Percentiles rank a stretch among this genome's conserved stretches.
These are phyloP conservation scores for Caenorhabditis imperialis DNA, from an alignment of 2,888 invertebrate genomes.

Conservation along the genomic window DNA sequence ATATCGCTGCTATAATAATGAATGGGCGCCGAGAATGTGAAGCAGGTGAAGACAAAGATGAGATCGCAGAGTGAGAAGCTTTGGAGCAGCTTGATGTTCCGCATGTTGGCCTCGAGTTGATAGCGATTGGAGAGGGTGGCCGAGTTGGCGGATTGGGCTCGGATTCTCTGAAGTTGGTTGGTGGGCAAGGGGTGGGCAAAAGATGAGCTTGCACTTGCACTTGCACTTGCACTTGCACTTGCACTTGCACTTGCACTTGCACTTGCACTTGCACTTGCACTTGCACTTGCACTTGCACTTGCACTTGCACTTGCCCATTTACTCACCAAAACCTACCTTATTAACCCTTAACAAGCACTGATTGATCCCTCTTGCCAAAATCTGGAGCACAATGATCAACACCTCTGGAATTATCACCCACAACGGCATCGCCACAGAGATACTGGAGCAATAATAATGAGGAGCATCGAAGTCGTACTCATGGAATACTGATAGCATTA, in stretches of 20 bases:
- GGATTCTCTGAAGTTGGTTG: conserved; percentile 28
- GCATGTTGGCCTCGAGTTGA: conserved; percentile 43
- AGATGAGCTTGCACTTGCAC: no score
- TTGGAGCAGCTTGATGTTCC: conserved; percentile 43
- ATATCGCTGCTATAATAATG: conserved; percentile 38
- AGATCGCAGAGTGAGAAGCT: conserved; percentile 42
- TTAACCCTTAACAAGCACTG: conserved; percentile 25
- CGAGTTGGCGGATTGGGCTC: conserved; percentile 18
- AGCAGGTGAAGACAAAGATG: conserved; percentile 46
- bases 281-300: no score
- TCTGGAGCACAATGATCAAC: conserved; percentile 33
- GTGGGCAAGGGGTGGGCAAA: no score
- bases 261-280: no score
- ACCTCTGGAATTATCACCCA: conserved; percentile 50
- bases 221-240: no score
- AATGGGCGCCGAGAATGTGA: conserved; percentile 40
- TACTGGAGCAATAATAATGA: conserved; percentile 52
- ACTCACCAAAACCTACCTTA: conserved; percentile 10
- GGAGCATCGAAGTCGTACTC: conserved; percentile 48
- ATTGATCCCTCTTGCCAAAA: conserved; percentile 25
- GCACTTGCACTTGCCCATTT: background rate
- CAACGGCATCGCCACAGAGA: conserved; percentile 30
- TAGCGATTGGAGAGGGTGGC: conserved; percentile 35
- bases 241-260: no score
- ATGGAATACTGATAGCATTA: conserved; percentile 44